Conservation (phyloP, 2,113 vertebrate genomes). For the western clawed frog (Xenopus tropicalis) region DNA sequence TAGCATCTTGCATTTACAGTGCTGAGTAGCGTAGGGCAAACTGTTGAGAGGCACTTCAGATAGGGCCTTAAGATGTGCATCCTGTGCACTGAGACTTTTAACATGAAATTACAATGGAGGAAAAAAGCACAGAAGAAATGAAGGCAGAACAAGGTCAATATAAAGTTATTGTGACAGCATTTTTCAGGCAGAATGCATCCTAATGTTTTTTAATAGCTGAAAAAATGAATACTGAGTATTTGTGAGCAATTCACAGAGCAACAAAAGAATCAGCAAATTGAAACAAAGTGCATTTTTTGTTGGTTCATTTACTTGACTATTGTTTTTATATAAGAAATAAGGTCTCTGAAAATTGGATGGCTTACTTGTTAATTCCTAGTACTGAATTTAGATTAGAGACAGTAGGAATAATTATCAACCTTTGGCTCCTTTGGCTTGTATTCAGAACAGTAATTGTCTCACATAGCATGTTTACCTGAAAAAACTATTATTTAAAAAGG, state of each 20-base stretch:
- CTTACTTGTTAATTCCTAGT: not conserved
- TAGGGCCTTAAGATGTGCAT: too few relatives aligned
- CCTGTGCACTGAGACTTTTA: too few relatives aligned
- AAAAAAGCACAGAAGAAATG: too few relatives aligned
- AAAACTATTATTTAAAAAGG: too few relatives aligned
- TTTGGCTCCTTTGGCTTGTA: slow-evolving; percentile 5
- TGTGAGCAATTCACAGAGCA: slow-evolving; percentile 10
- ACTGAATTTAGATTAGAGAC: slow-evolving; percentile 22
- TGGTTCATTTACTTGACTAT: slow-evolving; percentile 15
- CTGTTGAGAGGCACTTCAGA: too few relatives aligned
- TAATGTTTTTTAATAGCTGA: slow-evolving; percentile 32
- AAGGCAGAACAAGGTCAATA: slow-evolving; percentile 10
- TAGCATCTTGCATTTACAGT: too few relatives aligned
- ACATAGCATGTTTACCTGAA: too few relatives aligned
- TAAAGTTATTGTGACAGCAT: slow-evolving; percentile 6
- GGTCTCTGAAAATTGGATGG: not conserved
- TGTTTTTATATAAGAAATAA: slow-evolving; percentile 5
- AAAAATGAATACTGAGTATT: slow-evolving; percentile 34
- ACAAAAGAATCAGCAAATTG: slow-evolving; percentile 19
- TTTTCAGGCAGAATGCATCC: slow-evolving; percentile 10
- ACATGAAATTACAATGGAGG: too few relatives aligned
- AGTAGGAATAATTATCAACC: slow-evolving; percentile 12
- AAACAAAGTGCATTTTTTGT: slow-evolving; percentile 29
- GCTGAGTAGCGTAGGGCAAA: too few relatives aligned
- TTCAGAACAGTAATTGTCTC: not conserved